phyloP scores from a whole-genome alignment of 1,140 invertebrate species.

The Chlorops oryzae region DNA sequence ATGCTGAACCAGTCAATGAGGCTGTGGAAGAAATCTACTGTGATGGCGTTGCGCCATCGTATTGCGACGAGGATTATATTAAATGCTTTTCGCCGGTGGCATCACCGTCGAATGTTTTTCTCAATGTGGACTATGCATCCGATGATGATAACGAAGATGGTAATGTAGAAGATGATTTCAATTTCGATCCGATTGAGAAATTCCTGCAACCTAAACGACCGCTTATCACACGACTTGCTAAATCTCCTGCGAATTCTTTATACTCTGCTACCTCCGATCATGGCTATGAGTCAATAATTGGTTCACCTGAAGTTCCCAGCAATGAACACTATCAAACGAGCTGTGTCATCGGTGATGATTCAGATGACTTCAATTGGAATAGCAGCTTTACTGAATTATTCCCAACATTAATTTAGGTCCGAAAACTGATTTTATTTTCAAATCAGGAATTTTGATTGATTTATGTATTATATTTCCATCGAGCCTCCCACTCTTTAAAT shows the following conservation, averaged over 20 bases:
- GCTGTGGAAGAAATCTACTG: constrained; percentile 47
- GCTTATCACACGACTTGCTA: constrained; percentile 35
- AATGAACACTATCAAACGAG: constrained; percentile 8
- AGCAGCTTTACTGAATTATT: constrained; percentile 40
- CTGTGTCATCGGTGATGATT: constrained; percentile 12
- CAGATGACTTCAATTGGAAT: constrained; percentile 36
- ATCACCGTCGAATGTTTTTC: constrained; percentile 42
- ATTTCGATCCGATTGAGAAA: constrained; percentile 40
- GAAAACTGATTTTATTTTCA: too few relatives aligned
- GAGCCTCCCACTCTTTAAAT: too few relatives aligned
- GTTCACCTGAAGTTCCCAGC: constrained; percentile 46
- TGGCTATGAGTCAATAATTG: constrained; percentile 54
- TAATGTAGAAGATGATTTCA: constrained; percentile 45
- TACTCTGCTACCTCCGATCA: constrained; percentile 50
- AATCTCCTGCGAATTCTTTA: constrained; percentile 37
- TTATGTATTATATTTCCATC: too few relatives aligned
- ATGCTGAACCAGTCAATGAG: constrained; percentile 54
- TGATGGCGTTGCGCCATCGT: constrained; percentile 31
- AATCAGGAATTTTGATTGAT: too few relatives aligned
- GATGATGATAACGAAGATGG: constrained; percentile 49
- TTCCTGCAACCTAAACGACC: constrained; percentile 42
- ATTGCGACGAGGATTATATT: constrained; percentile 30
- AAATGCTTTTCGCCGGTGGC: constrained; percentile 45
- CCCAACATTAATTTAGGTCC: constrained; percentile 31
- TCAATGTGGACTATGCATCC: constrained; percentile 48